phyloP scores from a whole-genome alignment of 2,888 invertebrate genomes.

The Agonopterix heracliana region DNA sequence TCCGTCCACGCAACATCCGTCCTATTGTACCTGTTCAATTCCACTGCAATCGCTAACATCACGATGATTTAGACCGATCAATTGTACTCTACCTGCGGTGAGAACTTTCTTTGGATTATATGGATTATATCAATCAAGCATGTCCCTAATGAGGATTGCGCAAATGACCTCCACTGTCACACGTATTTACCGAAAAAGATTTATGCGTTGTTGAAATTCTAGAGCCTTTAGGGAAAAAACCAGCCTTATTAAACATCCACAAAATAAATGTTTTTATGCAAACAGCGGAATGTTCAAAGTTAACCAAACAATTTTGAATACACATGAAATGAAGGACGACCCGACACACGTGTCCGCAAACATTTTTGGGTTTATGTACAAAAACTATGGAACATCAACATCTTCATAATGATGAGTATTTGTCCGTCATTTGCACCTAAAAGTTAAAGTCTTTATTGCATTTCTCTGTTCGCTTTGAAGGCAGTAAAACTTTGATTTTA shows the following conservation, averaged over 20 bases:
- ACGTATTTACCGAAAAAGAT: constrained; percentile 22
- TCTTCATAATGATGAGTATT: constrained; percentile 30
- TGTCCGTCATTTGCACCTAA: constrained; percentile 14
- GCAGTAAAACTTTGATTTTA: constrained; percentile 19
- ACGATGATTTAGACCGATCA: constrained; percentile 16
- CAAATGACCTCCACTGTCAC: constrained; percentile 15
- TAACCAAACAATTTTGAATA: constrained; percentile 47
- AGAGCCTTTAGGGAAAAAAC: constrained; percentile 17
- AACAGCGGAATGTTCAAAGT: constrained; percentile 57
- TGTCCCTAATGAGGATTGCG: neutral
- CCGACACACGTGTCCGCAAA: constrained; percentile 59
- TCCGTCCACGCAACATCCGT: constrained; percentile 48
- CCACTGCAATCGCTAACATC: constrained; percentile 18
- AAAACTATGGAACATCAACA: constrained; percentile 33
- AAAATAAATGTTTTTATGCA: constrained; percentile 37
- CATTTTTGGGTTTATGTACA: constrained; percentile 48
- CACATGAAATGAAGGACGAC: constrained; percentile 51
- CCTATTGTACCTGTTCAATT: constrained; percentile 43
- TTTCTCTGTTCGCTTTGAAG: constrained; percentile 27
- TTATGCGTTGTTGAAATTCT: constrained; percentile 18
- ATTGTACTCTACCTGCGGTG: neutral
- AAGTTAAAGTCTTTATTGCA: constrained; percentile 22
- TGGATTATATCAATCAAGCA: neutral
- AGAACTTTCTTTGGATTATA: neutral
- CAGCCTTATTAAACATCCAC: constrained; percentile 19